phyloP scores from a whole-genome alignment of 2,888 invertebrate species.

The Drosophila fungiperda region DNA sequence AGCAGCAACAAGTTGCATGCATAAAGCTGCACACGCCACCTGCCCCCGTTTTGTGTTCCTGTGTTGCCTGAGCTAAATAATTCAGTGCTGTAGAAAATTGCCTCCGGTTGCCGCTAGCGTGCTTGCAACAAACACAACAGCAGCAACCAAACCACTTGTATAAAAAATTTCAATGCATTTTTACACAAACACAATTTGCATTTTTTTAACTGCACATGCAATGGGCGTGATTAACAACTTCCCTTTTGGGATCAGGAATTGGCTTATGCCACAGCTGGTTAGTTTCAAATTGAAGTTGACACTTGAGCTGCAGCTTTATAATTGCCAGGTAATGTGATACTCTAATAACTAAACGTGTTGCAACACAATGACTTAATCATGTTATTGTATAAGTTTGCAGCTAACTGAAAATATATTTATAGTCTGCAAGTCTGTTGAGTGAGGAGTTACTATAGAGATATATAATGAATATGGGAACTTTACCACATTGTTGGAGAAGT shows the following conservation, averaged over 20 bases:
- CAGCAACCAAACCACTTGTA: constrained; percentile 12
- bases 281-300: constrained; percentile 61
- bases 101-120: constrained; percentile 68
- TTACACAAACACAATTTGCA: constrained; percentile 61
- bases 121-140: constrained; percentile 18
- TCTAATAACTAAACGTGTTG: constrained; percentile 9
- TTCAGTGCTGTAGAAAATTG: constrained; percentile 72
- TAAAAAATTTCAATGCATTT: constrained; percentile 62
- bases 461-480: not conserved
- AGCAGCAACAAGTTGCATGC: constrained; percentile 63
- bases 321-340: constrained; percentile 41
- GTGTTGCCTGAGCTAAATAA: constrained; percentile 34
- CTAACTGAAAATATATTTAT: not conserved
- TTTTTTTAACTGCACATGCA: constrained; percentile 65
- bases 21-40: constrained; percentile 12
- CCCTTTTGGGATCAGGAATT: constrained; percentile 53
- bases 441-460: not conserved
- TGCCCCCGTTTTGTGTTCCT: constrained; percentile 1
- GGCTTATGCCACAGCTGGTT: constrained; percentile 53
- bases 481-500: not conserved
- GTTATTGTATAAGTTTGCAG: constrained; percentile 3
- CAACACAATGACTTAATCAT: constrained; percentile 7
- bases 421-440: not conserved
- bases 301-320: constrained; percentile 41
- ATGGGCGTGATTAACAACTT: constrained; percentile 73